phyloP scores from a whole-genome alignment of 2,888 invertebrate genomes.

The Drosophila mimica region DNA sequence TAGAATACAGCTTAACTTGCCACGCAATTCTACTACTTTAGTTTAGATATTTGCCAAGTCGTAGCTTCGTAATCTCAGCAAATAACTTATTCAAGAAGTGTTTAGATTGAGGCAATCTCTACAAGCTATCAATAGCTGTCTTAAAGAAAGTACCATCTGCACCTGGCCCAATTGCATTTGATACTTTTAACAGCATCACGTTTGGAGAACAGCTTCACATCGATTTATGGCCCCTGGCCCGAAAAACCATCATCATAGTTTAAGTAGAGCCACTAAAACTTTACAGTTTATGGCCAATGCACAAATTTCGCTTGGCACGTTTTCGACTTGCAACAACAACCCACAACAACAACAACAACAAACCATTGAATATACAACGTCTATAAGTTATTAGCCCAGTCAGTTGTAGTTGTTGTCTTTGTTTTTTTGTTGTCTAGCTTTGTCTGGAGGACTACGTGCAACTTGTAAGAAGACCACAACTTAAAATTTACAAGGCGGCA shows the following conservation, averaged over 20 bases:
- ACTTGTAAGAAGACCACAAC: constrained; percentile 70
- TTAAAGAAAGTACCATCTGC: neutral
- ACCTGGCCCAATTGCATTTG: constrained; percentile 28
- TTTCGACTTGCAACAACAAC: constrained; percentile 38
- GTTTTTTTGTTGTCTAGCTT: constrained; percentile 24
- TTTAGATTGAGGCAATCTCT: constrained; percentile 1
- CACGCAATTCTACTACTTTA: neutral
- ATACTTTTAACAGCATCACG: constrained; percentile 45
- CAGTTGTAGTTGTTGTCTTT: constrained; percentile 26
- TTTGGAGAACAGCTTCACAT: constrained; percentile 15
- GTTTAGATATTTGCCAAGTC: neutral
- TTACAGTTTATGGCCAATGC: constrained; percentile 63
- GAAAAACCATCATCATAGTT: constrained; percentile 39
- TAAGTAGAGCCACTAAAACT: constrained; percentile 70
- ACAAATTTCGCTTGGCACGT: constrained; percentile 69
- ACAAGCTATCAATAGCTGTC: constrained; percentile 23
- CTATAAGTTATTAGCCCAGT: constrained; percentile 70
- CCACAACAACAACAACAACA: constrained; percentile 14
- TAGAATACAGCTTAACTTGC: no score
- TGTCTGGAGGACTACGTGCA: constrained; percentile 54
- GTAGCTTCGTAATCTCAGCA: neutral
- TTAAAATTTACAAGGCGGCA: constrained; percentile 75
- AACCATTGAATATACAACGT: constrained; percentile 28
- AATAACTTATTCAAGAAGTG: neutral
- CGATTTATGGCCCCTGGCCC: constrained; percentile 13